Evolutionary conservation across 2,888 invertebrate species (phyloP), one percentile per base, ranked within the genome.

Genomic region (Xestia ashworthii): DNA sequence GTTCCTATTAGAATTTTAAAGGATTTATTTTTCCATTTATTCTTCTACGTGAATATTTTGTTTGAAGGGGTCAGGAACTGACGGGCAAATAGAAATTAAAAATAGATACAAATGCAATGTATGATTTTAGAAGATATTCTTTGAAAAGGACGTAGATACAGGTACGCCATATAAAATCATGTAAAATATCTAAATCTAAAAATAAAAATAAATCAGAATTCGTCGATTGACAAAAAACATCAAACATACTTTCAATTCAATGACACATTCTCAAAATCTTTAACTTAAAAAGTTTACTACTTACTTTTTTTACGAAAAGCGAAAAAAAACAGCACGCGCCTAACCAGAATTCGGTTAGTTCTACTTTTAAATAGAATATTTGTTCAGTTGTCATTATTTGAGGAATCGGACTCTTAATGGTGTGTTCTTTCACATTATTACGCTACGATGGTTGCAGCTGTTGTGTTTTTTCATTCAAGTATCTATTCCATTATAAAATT

Each of bases 1-100:
- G 91, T 90, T 94, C 93, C 92, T 93, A 93, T 95, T 93, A 93
- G 93, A 94, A 93, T 94, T 92, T 91, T 84, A 92, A 93, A 93
- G 91, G 92, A 90, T 92, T 93, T 92, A 76, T 83, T 87, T 90
- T 77, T 87, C 55, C 53, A 46, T 91, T 87, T 90, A 78, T 83
- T 84, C 73, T 87, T 78, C 68, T 71, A 81, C 74, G 78, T 82
- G 78, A 83, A 85, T 85, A 84, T 87, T 82, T 87, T 86, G 76
- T 85, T 89, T 81, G 76, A 86, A 88, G 83, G 81, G 79, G 77
- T 53, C n/a, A 77, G 70, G 74, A 74, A 65, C 65, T 80, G 73
- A 78, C 62, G 72, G 67, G 53, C 68, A 58, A 74, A 73, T 67
- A 73, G 38, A 46, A 73, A 67, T 76, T 50, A 46, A 69, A 53